Evolutionary conservation across 2,888 invertebrate genomes (phyloP).

Genomic region (Caenorhabditis doughertyi): DNA sequence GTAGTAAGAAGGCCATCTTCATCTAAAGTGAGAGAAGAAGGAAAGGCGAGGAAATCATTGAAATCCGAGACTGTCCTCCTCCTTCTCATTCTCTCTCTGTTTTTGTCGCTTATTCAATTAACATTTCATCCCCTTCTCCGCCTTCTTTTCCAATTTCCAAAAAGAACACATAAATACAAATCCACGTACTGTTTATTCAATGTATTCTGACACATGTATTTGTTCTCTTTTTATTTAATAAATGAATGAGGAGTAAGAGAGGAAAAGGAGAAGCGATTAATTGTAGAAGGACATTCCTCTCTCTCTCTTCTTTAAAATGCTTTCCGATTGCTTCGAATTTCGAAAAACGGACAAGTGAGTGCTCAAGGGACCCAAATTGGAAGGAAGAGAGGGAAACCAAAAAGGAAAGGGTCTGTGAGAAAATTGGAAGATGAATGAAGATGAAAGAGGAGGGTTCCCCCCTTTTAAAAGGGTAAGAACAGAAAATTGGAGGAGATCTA

Average conservation of each 20-base stretch:
- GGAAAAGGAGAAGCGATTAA: not conserved
- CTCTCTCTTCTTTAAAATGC: not conserved
- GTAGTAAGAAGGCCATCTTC: not conserved
- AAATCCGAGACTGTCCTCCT: conserved; percentile 57
- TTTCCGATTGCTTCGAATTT: conserved; percentile 34
- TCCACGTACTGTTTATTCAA: conserved; percentile 45
- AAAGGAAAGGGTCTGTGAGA: not conserved
- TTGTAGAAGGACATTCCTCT: not conserved
- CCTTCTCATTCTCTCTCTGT: conserved; percentile 19
- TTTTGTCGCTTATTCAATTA: conserved; percentile 58
- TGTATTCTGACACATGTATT: not conserved
- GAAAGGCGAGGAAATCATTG: conserved; percentile 38
- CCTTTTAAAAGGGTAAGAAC: not conserved
- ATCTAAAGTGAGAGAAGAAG: conserved; percentile 19
- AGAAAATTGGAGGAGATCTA: not conserved
- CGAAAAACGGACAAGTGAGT: not conserved
- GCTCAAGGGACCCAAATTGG: not conserved
- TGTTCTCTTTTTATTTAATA: not conserved
- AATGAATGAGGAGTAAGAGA: no score
- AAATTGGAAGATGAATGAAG: conserved; percentile 27
- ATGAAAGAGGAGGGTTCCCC: not conserved
- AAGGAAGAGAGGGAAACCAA: not conserved
- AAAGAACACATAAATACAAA: not conserved
- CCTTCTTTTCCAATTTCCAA: not conserved
- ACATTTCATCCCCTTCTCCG: conserved; percentile 30